phyloP scores from a whole-genome alignment of 23 tunicate genomes.

The Ciona savignyi region DNA sequence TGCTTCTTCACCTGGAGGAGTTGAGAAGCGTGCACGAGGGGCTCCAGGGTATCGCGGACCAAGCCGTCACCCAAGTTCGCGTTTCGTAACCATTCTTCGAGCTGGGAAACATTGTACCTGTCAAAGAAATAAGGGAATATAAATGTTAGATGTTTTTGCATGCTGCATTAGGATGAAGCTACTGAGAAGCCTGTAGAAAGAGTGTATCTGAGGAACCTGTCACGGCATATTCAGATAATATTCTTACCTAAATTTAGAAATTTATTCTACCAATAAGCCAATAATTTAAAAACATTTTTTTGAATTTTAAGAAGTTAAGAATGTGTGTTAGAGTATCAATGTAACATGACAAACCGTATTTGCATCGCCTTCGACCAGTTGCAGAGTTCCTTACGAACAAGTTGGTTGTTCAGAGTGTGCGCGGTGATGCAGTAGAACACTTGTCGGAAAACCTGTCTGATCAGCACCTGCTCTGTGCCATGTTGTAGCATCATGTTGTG shows the following conservation, averaged over 20 bases:
- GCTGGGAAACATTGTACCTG: constrained; percentile 93
- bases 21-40: constrained; percentile 96
- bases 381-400: constrained; percentile 88
- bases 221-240: no score
- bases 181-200: no score
- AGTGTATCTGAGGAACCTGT: neutral
- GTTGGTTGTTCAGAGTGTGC: constrained; percentile 87
- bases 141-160: no score
- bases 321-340: neutral
- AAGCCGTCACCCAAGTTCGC: constrained; percentile 35
- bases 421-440: constrained; percentile 69
- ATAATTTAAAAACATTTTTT: no score
- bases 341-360: constrained; percentile 30
- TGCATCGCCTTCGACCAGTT: constrained; percentile 99
- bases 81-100: constrained; percentile 94
- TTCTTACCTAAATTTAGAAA: no score
- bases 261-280: no score
- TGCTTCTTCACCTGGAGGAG: constrained; percentile 95
- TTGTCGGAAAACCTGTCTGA: constrained; percentile 79
- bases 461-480: constrained; percentile 43
- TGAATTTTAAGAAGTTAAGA: no score
- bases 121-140: no score
- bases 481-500: constrained; percentile 75
- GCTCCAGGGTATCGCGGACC: constrained; percentile 54
- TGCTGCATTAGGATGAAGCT: no score